Evolutionary conservation across 2,797 vertebrate species (phyloP), one percentile per base, ranked within the genome.

Genomic region (Glyptemys insculpta): DNA sequence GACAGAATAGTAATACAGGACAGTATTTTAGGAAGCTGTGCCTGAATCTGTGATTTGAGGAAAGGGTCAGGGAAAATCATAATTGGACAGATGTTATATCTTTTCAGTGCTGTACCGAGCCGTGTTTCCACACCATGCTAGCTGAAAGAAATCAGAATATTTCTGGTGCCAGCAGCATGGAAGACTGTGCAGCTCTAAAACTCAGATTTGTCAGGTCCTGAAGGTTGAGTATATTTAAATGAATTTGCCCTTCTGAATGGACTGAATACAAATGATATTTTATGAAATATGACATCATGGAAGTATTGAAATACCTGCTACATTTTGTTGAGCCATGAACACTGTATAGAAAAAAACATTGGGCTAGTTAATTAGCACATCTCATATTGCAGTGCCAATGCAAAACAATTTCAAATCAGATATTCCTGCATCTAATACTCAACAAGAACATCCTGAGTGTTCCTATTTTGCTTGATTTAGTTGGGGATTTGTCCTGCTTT

Each of bases 401-500:
- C 90, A 76, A 92, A 87, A 62, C 27, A 34, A 82, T 83, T 89
- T 89, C 81, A n/a, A 41, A 12, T 31, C n/a, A 89, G 27, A 41
- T 62, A 34, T 62, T 83, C n/a, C 49, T 79, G n/a, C 54, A 78
- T 49, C 7, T 31, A 82, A 44, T 4, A 52, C 52, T 80, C n/a
- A 78, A 83, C 47, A 16, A 78, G 34, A 91, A 10, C 12, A 19
- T 15, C 3, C 4, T 0, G 0, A 2, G 3, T 52, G 37, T 37
- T 57, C 50, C 18, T 41, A 41, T 23, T 72, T 72, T 53, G 50
- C 47, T 44, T 50, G 14, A 50, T 15, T 15, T 50, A 50, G 50
- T 50, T 14, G 15, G 14, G 14, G 14, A 50, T 50, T 50, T 50
- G 14, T 50, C 50, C 50, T 50, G 50, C 50, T 50, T 50, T 50